Evolutionary conservation across 2,888 invertebrate genomes (phyloP), one percentile per base, ranked within the genome.

Genomic region (Ochropacha duplaris): DNA sequence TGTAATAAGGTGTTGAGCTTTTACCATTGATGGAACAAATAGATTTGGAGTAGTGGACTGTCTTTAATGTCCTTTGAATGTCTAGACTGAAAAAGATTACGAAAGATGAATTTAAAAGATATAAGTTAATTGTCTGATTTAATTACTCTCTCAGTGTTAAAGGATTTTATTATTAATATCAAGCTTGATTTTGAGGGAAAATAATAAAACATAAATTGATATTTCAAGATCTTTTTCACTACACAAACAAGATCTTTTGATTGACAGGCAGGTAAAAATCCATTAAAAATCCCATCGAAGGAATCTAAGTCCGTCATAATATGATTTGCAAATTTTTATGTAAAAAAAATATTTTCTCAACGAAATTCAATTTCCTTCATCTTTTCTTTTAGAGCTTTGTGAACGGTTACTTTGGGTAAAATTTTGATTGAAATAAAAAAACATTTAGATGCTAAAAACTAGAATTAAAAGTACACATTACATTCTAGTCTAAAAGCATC

Each of bases 41-140:
- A 19, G 31, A 4, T 4, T 11, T 34, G 14, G 8, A 24, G 31
- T 12, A 31, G 11, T 31, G 31, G 51, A 52, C 51, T n/a, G n/a
- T n/a, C 36, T 36, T 36, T 36, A 36, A 36, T 71, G 62, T 61
- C 64, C 66, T 66, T 69, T 62, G 60, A 68, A 69, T 69, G 81
- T 81, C 81, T 81, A 79, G 81, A 79, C 80, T 50, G 60, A 62
- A 65, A 63, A 54, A 55, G 66, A 60, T 62, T 60, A 57, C 55
- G 66, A 62, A 58, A 59, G 66, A 50, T 59, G 59, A 54, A 56
- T 62, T 58, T 61, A 22, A 54, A 61, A 61, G 57, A 64, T 58
- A 36, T 14, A n/a, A 54, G 36, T 31, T 56, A 22, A 36, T 34
- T 31, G 51, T 31, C 28, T 22, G 28, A 57, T 50, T 54, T 52